phyloP scores from a whole-genome alignment of 35 echinoderm and acorn worm genomes.

The Acanthaster planci region DNA sequence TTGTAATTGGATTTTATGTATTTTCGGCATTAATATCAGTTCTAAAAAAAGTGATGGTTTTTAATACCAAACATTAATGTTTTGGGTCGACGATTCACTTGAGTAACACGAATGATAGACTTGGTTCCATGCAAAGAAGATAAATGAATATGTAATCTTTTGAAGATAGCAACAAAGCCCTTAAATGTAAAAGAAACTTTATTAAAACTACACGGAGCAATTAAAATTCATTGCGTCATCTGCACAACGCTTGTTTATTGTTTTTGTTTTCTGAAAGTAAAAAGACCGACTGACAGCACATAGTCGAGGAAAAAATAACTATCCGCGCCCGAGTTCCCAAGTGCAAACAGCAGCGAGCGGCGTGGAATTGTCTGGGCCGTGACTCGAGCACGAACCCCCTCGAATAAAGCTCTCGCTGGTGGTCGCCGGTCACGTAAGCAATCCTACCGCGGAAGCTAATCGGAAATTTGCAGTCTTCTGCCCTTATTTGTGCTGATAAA shows the following conservation, averaged over 20 bases:
- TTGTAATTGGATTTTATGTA: too few species aligned
- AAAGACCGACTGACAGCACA: not conserved
- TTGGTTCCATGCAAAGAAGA: too few species aligned
- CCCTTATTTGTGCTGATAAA: not conserved
- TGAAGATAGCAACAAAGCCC: too few species aligned
- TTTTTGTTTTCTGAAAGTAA: too few species aligned
- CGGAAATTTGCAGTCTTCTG: conserved; percentile 7
- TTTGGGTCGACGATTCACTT: too few species aligned
- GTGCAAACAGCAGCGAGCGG: conserved; percentile 10
- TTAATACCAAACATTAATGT: too few species aligned
- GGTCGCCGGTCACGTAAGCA: not conserved
- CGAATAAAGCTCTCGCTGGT: not conserved
- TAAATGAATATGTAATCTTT: too few species aligned
- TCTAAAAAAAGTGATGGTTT: too few species aligned
- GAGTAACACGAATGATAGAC: too few species aligned
- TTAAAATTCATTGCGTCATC: not conserved
- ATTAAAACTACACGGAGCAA: not conserved
- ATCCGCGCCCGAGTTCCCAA: not conserved
- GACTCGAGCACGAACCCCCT: not conserved
- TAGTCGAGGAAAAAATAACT: not conserved
- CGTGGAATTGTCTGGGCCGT: not conserved
- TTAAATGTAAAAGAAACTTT: too few species aligned
- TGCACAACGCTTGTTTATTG: too few species aligned
- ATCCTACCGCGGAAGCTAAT: not conserved
- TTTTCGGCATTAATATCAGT: too few species aligned